A percentile compares a stretch with the other conserved stretches of the same genome.
Conservation (phyloP, 2,797 vertebrate genomes). For the Lepus oiostolus region DNA sequence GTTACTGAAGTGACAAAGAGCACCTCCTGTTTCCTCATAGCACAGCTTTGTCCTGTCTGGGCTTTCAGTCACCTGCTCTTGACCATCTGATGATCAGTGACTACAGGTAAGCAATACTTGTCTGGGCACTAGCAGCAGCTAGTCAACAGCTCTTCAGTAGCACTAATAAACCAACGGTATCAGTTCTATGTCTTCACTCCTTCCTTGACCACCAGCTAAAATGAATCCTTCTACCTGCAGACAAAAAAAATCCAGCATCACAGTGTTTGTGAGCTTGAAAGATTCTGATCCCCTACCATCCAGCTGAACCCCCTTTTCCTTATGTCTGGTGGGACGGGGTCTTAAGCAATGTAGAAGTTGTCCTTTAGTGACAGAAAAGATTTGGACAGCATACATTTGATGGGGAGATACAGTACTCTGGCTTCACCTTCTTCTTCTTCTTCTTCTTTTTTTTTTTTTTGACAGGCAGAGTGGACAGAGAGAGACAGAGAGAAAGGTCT, state of each 20-base stretch:
- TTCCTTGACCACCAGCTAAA: background rate
- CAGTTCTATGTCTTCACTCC: background rate
- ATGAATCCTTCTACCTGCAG: background rate
- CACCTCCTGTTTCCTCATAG: background rate
- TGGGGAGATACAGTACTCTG: background rate
- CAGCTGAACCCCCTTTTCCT: background rate
- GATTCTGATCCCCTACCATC: background rate
- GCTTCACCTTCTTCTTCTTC: background rate
- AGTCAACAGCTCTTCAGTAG: background rate
- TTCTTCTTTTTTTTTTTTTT: no score
- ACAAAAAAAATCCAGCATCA: background rate
- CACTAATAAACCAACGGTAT: slow-evolving; percentile 21
- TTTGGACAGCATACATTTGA: background rate
- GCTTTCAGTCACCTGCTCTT: background rate
- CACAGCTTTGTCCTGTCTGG: background rate
- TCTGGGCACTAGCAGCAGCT: background rate
- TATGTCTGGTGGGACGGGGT: background rate
- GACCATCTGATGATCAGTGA: background rate
- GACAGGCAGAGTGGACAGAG: no score
- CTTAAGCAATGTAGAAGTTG: background rate
- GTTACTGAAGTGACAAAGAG: background rate
- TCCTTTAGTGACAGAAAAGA: background rate
- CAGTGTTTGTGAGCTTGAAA: background rate
- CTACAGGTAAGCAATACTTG: background rate
- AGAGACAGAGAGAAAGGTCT: no score